Conservation (phyloP, 2,113 vertebrate genomes). For the Lutjanus erythropterus region DNA sequence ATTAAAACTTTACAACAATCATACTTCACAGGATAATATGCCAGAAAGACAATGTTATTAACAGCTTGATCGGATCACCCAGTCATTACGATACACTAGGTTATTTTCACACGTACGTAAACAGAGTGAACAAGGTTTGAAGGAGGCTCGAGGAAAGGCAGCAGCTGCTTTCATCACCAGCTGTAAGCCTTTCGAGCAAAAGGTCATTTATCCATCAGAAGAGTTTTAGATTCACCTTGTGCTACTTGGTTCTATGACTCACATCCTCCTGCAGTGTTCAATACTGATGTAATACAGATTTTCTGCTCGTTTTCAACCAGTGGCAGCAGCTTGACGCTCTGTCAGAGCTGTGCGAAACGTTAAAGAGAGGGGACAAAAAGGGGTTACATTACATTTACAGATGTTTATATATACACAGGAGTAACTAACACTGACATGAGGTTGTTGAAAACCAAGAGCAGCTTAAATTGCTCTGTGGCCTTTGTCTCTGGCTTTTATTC, state of each 20-base stretch:
- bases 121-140: conserved; percentile 84
- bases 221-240: conserved; percentile 46
- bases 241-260: conserved; percentile 22
- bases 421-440: conserved; percentile 75
- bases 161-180: conserved; percentile 41
- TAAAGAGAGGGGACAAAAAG: conserved; percentile 35
- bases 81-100: conserved; percentile 83
- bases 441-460: conserved; percentile 67
- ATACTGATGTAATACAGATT: conserved; percentile 64
- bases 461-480: conserved; percentile 54
- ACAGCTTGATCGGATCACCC: conserved; percentile 86
- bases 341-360: conserved; percentile 44
- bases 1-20: conserved; percentile 86
- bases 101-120: conserved; percentile 88
- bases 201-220: conserved; percentile 36
- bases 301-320: conserved; percentile 47
- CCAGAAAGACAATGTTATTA: conserved; percentile 89
- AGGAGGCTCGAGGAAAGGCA: conserved; percentile 53
- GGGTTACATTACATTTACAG: conserved; percentile 66
- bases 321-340: conserved; percentile 16
- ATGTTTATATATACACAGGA: conserved; percentile 70
- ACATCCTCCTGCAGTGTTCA: conserved; percentile 50
- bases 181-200: conserved; percentile 38
- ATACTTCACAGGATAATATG: conserved; percentile 93
- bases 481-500: conserved; percentile 79